Evolutionary conservation across 2,888 invertebrate species (phyloP).

Genomic region (Antitype chi): DNA sequence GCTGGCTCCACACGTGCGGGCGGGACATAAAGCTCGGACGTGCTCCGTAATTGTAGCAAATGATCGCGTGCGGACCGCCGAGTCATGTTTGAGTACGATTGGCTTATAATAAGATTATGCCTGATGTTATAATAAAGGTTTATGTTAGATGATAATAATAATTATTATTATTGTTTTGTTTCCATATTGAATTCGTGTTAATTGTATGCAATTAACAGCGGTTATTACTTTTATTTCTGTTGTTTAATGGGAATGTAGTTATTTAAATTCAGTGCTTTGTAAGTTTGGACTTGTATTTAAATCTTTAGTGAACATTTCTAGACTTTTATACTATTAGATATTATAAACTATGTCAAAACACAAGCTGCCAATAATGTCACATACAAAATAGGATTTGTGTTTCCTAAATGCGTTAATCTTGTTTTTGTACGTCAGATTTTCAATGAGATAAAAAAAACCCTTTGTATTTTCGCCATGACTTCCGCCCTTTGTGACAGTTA

Average conservation of each 20-base stretch:
- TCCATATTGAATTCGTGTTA: constrained; percentile 26
- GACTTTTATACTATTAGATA: background rate
- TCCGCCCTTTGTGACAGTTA: constrained; percentile 30
- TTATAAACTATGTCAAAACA: background rate
- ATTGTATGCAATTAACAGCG: constrained; percentile 19
- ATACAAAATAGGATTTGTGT: background rate
- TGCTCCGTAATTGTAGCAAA: constrained; percentile 72
- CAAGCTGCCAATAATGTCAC: background rate
- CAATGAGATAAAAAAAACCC: constrained; percentile 20
- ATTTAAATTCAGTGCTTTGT: background rate
- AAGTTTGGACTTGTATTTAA: background rate
- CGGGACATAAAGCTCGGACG: constrained; percentile 70
- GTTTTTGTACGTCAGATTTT: constrained; percentile 8
- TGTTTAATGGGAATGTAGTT: background rate
- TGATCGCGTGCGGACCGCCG: constrained; percentile 67
- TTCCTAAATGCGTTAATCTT: background rate
- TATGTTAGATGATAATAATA: constrained; percentile 41
- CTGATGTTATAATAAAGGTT: constrained; percentile 61
- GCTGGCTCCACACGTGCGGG: constrained; percentile 68
- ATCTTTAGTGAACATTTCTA: background rate
- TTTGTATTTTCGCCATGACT: constrained; percentile 15
- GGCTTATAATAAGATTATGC: constrained; percentile 65
- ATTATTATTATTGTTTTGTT: constrained; percentile 22
- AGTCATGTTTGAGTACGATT: constrained; percentile 64
- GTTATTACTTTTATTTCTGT: background rate